Evolutionary conservation across 2,888 invertebrate species (phyloP), one percentile per base, ranked within the genome.

Genomic region (Drosophila stalkeri): DNA sequence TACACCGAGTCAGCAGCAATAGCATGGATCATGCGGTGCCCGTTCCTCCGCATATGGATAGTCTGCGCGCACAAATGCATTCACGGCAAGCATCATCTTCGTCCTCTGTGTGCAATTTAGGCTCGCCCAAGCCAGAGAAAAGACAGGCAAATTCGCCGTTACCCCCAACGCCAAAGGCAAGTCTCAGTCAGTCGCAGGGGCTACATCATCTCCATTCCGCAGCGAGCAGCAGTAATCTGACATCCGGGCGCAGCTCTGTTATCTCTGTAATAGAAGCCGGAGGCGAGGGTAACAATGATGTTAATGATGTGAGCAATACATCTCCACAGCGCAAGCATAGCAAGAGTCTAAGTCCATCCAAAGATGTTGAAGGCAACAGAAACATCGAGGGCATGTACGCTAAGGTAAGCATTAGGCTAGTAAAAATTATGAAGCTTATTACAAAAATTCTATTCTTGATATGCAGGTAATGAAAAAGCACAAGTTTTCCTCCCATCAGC

Each of bases 81-180:
- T 92, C 92, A 20, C 86, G 92, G 5, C 92, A 92, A 75, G 92
- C 92, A 27, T 92, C 92, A 2, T 93, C 93, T 14, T 96, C 97
- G 6, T 97, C 97, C 77, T 96, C 96, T 7, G 95, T 96, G 77
- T 95, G 96, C 37, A 96, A 96, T 85, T 93, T 96, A n/a, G 96
- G 97, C 16, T 97, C 97, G 0, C 97, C 97, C 0, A 97, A 97
- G 92, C 97, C 97, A 0, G 97, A 98, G 93, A 97, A 97, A 93
- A 95, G 98, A 3, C 97, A 97, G 92, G 97, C 97, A 0, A 98
- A 98, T 92, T 97, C 97, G 0, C 98, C 97, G 0, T 92, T 97
- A 35, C 97, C 97, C 7, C 97, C 97, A 4, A 97, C 97, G 2
- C 97, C 97, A 18, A 93, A 93, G 67, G 87, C 91, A 1, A 90